Conservation (phyloP, 2,797 vertebrate species). For the Harpagifer antarcticus region DNA sequence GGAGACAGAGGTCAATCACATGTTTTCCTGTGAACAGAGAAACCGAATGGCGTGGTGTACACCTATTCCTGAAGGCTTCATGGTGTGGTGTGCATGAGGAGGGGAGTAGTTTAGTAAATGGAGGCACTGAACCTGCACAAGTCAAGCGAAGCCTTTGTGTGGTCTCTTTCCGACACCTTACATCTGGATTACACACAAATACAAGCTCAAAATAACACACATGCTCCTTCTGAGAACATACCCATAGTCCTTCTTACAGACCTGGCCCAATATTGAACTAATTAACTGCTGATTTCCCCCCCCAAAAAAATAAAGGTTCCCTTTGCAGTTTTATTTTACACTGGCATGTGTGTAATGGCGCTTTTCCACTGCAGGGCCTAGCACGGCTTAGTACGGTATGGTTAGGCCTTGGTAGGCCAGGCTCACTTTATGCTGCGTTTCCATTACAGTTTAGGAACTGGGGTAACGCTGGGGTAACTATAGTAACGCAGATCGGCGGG, state of each 20-base stretch:
- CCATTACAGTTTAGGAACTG: too few relatives aligned
- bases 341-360: too few relatives aligned
- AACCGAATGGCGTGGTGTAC: neutral
- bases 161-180: slow-evolving; percentile 50
- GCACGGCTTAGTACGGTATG: too few relatives aligned
- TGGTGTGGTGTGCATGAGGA: neutral
- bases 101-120: neutral
- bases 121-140: slow-evolving; percentile 33
- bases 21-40: slow-evolving; percentile 28
- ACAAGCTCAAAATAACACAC: slow-evolving; percentile 38
- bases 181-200: slow-evolving; percentile 63
- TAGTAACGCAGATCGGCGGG: too few relatives aligned
- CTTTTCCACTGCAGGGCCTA: too few relatives aligned
- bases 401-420: too few relatives aligned
- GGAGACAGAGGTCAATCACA: slow-evolving; percentile 45
- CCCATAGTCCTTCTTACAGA: neutral
- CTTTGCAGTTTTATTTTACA: too few relatives aligned
- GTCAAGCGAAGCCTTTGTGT: slow-evolving; percentile 58
- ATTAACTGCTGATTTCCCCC: neutral
- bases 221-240: neutral
- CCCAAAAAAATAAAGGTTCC: neutral
- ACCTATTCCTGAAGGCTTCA: slow-evolving; percentile 15
- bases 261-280: neutral
- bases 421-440: too few relatives aligned
- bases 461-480: too few relatives aligned